These are phyloP conservation scores for Diachasma alloeum DNA, from an alignment of 1,140 invertebrate genomes.

Conservation along the genomic window DNA sequence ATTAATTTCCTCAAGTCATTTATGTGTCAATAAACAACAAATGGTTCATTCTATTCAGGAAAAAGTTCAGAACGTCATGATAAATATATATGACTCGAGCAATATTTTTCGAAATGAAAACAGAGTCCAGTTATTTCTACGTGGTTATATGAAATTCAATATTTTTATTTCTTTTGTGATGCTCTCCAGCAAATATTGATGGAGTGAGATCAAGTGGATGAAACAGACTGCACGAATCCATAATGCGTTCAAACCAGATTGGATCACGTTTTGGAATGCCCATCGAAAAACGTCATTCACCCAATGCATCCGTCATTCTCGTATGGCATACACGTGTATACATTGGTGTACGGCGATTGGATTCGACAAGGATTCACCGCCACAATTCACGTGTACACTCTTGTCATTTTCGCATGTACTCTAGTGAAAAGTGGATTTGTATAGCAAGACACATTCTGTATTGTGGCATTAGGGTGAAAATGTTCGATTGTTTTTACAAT, in stretches of 20 bases:
- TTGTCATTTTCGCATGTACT: background rate
- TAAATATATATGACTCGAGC: no score
- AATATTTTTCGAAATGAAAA: background rate
- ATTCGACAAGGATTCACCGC: background rate
- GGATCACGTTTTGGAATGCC: slow-evolving; percentile 26
- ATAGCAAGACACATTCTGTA: background rate
- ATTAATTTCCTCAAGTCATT: no score
- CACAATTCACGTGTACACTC: background rate
- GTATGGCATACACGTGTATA: slow-evolving; percentile 4
- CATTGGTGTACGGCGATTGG: background rate
- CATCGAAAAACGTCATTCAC: slow-evolving; percentile 28
- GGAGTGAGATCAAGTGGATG: slow-evolving; percentile 13
- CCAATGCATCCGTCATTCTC: slow-evolving; percentile 18
- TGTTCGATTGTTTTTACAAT: background rate
- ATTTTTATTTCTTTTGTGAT: background rate
- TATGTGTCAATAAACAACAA: no score
- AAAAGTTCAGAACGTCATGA: no score
- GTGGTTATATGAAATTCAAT: background rate
- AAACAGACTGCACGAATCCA: slow-evolving; percentile 15
- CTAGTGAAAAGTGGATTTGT: slow-evolving; percentile 12
- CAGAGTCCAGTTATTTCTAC: background rate
- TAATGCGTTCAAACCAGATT: slow-evolving; percentile 22
- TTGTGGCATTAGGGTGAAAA: slow-evolving; percentile 9
- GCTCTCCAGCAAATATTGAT: slow-evolving; percentile 1
- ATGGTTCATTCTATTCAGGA: no score